phyloP scores from a whole-genome alignment of 2,797 vertebrate species.

The Sternotherus odoratus region DNA sequence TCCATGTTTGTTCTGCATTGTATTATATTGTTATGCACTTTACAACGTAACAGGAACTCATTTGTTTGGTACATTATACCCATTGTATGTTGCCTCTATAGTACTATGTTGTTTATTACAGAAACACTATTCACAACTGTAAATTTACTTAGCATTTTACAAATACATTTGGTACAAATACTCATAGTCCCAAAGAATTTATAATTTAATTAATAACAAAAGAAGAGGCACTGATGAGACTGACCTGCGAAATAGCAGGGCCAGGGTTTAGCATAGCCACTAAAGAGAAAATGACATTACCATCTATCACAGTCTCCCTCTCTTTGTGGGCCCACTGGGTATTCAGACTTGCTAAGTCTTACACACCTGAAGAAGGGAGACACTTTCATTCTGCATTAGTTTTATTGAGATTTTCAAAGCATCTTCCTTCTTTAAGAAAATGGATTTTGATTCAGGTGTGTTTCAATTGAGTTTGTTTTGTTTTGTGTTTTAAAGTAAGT shows the following conservation, averaged over 20 bases:
- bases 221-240: background rate
- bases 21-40: background rate
- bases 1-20: background rate
- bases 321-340: background rate
- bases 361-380: background rate
- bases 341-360: background rate
- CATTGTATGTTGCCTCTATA: background rate
- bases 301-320: background rate
- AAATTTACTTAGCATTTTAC: background rate
- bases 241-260: background rate
- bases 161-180: background rate
- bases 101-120: background rate
- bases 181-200: background rate
- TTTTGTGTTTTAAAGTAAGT: background rate
- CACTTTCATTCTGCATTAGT: background rate
- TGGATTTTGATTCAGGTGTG: background rate
- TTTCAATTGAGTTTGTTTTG: background rate
- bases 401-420: rapidly evolving
- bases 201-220: background rate
- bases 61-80: background rate
- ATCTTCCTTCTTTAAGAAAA: background rate
- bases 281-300: background rate
- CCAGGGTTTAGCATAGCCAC: conserved; percentile 4
- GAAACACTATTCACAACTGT: background rate
- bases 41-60: background rate